Percentiles rank a stretch among this genome's conserved stretches.
Evolutionary conservation across 2,888 invertebrate species (phyloP).

Genomic region (Phalera bucephala): DNA sequence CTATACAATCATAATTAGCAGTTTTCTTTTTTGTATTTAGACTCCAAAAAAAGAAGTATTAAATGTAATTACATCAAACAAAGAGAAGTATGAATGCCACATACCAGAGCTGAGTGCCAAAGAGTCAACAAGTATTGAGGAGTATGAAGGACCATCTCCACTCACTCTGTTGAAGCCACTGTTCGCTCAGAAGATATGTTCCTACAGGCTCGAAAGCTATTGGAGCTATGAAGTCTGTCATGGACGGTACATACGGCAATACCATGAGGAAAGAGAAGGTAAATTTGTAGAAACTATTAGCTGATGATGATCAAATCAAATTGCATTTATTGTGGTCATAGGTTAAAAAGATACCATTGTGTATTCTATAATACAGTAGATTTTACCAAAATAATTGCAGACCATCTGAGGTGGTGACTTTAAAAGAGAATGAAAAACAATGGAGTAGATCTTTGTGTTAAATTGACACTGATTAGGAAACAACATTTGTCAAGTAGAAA

Average conservation of each 20-base stretch:
- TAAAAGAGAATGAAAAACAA: too few relatives aligned
- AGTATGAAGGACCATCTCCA: constrained; percentile 89
- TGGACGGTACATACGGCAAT: constrained; percentile 95
- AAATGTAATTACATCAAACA: constrained; percentile 87
- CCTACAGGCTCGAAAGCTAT: constrained; percentile 93
- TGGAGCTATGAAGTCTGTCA: constrained; percentile 99
- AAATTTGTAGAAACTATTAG: constrained; percentile 12
- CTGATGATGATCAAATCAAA: too few relatives aligned
- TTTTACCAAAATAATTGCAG: too few relatives aligned
- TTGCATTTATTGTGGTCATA: too few relatives aligned
- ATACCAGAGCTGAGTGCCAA: constrained; percentile 86
- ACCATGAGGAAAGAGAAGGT: constrained; percentile 96
- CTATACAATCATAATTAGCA: too few relatives aligned
- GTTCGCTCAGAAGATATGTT: constrained; percentile 91
- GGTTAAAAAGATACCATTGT: too few relatives aligned
- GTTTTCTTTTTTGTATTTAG: not conserved
- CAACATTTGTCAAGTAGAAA: too few relatives aligned
- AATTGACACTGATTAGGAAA: too few relatives aligned
- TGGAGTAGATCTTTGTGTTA: too few relatives aligned
- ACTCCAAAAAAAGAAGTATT: constrained; percentile 78
- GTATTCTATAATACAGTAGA: too few relatives aligned
- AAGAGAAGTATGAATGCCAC: constrained; percentile 92
- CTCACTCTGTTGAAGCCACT: constrained; percentile 89
- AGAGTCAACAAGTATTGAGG: constrained; percentile 81
- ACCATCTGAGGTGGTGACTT: too few relatives aligned